These are phyloP conservation scores for Ploceus nigricollis DNA, from an alignment of 2,113 vertebrate species.

Conservation along the genomic window DNA sequence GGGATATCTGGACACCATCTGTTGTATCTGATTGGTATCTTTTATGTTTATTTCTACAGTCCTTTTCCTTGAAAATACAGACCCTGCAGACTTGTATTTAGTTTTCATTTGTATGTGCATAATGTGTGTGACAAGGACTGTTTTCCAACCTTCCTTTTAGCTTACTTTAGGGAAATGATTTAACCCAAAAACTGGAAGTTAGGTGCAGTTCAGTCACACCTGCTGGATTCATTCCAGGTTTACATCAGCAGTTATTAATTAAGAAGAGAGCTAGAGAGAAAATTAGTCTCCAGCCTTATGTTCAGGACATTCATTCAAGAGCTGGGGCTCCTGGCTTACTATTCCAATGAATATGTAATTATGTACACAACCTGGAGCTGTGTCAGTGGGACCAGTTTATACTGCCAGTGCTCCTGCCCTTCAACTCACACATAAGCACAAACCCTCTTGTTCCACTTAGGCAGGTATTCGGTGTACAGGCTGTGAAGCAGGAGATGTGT, in stretches of 20 bases:
- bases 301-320: neutral
- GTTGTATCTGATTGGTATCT: neutral
- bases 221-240: neutral
- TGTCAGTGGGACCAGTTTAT: neutral
- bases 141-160: neutral
- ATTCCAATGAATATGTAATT: neutral
- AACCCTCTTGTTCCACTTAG: neutral
- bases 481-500: neutral
- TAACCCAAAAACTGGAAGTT: neutral
- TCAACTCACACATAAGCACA: neutral
- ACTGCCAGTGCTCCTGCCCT: neutral
- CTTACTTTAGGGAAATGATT: neutral
- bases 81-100: neutral
- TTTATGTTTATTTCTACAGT: neutral
- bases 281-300: slow-evolving; percentile 13
- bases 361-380: neutral
- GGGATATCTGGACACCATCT: neutral
- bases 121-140: neutral
- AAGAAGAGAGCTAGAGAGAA: neutral
- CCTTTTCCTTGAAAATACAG: neutral
- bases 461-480: neutral
- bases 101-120: neutral
- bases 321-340: neutral
- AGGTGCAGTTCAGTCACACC: neutral
- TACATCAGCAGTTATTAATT: neutral